Conservation (phyloP, 2,888 invertebrate species). For the Ditula angustiorana region DNA sequence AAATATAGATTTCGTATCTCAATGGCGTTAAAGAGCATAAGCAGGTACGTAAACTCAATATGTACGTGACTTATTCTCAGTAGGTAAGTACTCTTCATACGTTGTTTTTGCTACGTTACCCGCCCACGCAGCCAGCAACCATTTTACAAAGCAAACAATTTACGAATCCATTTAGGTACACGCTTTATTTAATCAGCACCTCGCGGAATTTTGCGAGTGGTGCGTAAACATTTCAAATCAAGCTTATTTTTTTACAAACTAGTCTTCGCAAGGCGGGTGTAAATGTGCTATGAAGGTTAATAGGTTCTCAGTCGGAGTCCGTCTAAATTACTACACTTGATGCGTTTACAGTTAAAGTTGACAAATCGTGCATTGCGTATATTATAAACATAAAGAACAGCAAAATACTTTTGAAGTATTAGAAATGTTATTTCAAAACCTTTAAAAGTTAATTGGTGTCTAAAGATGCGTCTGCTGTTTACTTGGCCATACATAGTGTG, state of each 20-base stretch:
- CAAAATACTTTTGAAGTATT: no score
- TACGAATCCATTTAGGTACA: conserved; percentile 42
- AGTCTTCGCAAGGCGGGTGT: neutral
- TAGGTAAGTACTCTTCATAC: neutral
- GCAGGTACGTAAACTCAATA: conserved; percentile 3
- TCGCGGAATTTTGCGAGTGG: conserved; percentile 43
- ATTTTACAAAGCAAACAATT: conserved; percentile 38
- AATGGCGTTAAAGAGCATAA: neutral
- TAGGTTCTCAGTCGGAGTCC: no score
- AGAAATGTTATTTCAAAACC: no score
- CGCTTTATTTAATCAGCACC: conserved; percentile 38
- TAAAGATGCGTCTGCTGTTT: no score
- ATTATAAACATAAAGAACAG: no score
- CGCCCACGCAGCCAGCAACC: conserved; percentile 26
- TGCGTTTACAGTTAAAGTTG: no score
- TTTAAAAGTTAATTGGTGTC: no score
- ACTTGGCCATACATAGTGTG: no score
- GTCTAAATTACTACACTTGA: neutral
- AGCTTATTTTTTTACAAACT: neutral
- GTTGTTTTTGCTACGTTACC: neutral
- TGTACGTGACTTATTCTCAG: conserved; percentile 23
- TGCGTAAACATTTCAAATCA: conserved; percentile 37
- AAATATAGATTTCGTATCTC: neutral
- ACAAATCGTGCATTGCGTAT: no score
- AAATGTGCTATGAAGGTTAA: neutral